A percentile compares a stretch with the other conserved stretches of the same genome.
These are phyloP conservation scores for Ceratitis capitata DNA, from an alignment of 1,140 invertebrate genomes.

Conservation along the genomic window DNA sequence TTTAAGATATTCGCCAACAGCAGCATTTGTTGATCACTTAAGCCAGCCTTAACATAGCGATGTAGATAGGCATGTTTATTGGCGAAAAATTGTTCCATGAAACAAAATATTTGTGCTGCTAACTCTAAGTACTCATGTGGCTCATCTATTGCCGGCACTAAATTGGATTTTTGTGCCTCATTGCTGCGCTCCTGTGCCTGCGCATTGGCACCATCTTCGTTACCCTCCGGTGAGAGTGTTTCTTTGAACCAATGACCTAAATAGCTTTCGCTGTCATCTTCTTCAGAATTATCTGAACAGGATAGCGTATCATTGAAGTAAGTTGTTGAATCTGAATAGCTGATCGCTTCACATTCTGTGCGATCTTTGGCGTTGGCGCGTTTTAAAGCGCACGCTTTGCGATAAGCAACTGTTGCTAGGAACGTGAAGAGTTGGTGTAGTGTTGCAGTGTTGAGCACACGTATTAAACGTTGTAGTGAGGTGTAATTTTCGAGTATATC, in stretches of 20 bases:
- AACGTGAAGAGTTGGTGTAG: conserved; percentile 86
- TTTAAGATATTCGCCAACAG: conserved; percentile 83
- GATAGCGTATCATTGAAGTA: conserved; percentile 93
- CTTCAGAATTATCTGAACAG: conserved; percentile 88
- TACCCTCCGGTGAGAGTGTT: conserved; percentile 80
- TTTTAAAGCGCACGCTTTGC: conserved; percentile 87
- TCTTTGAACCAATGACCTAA: conserved; percentile 94
- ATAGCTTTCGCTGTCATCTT: conserved; percentile 87
- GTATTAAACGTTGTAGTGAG: conserved; percentile 68
- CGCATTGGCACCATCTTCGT: conserved; percentile 69
- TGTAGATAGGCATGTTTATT: conserved; percentile 67
- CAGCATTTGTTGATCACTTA: conserved; percentile 81
- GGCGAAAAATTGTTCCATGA: conserved; percentile 62
- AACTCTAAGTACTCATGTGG: conserved; percentile 74
- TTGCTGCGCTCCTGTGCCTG: conserved; percentile 65
- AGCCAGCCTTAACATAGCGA: conserved; percentile 70
- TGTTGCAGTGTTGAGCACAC: conserved; percentile 65
- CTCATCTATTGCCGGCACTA: conserved; percentile 90
- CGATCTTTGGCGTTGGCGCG: conserved; percentile 79
- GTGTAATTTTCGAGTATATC: conserved; percentile 65
- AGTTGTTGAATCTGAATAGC: conserved; percentile 88
- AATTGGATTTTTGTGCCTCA: conserved; percentile 60
- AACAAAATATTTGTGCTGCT: conserved; percentile 61
- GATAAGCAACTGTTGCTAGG: conserved; percentile 86
- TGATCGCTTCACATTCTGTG: conserved; percentile 79